These are phyloP conservation scores for Chaetodon trifasciatus DNA, from an alignment of 2,797 vertebrate species.

Conservation along the genomic window DNA sequence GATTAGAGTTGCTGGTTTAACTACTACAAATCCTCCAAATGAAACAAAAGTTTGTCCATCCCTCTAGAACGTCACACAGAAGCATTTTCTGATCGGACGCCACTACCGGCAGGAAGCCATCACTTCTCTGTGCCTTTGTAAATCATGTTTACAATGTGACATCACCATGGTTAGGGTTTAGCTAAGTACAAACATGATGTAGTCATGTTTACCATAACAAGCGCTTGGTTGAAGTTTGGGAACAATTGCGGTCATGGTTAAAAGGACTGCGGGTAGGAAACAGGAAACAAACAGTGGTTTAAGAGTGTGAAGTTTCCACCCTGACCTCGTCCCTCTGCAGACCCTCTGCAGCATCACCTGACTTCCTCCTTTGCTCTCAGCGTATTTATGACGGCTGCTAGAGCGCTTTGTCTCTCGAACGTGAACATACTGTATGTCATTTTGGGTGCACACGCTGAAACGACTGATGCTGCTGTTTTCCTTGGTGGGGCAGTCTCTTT, in stretches of 20 bases:
- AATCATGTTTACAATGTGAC: neutral
- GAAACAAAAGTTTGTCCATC: neutral
- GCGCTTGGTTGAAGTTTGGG: neutral
- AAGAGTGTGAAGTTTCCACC: neutral
- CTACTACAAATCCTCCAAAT: neutral
- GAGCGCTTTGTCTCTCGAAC: neutral
- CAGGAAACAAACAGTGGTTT: neutral
- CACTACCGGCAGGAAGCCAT: neutral
- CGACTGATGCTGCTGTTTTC: neutral
- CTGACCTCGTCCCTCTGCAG: neutral
- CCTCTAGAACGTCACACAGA: neutral
- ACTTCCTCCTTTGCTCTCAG: neutral
- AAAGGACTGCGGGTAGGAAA: neutral
- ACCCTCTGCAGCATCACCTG: neutral
- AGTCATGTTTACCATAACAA: neutral
- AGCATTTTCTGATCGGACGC: neutral
- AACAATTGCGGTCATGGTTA: neutral
- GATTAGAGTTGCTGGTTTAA: neutral
- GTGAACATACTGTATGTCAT: no score
- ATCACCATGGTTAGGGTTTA: no score
- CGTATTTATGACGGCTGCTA: constrained; percentile 4
- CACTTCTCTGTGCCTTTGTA: neutral
- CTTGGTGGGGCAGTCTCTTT: neutral
- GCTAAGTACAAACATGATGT: neutral
- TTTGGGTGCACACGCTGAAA: constrained; percentile 7